Conservation (phyloP, 2,797 vertebrate genomes). For the Onychomys leucogaster region DNA sequence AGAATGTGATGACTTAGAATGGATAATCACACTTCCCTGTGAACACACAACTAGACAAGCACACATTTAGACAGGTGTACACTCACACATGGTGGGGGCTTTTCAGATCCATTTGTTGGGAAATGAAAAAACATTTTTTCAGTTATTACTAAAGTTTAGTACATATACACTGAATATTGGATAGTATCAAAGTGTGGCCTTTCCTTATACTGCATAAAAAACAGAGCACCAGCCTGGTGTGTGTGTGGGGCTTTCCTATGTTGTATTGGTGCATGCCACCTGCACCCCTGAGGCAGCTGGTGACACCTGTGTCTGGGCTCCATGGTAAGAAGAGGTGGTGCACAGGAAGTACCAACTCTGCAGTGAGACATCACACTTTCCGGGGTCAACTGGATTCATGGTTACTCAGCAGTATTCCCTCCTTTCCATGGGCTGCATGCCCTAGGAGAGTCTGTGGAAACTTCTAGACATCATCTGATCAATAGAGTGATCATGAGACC, state of each 20-base stretch:
- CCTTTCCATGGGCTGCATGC: not conserved
- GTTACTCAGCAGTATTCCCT: too few species aligned
- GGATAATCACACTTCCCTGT: not conserved
- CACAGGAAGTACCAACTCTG: not conserved
- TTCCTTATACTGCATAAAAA: not conserved
- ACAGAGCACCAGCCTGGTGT: not conserved
- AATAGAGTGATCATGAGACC: not conserved
- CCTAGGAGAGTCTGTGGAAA: not conserved
- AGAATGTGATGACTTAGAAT: too few species aligned
- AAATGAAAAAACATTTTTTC: not conserved
- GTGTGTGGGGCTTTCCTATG: too few species aligned
- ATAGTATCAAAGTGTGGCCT: too few species aligned
- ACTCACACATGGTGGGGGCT: too few species aligned
- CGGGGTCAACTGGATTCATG: not conserved
- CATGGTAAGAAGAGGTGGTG: too few species aligned
- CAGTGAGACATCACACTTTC: not conserved
- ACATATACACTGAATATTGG: too few species aligned
- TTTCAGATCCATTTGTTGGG: not conserved
- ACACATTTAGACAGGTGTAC: rapidly evolving
- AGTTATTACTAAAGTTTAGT: not conserved
- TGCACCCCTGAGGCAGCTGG: not conserved
- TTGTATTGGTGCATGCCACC: too few species aligned
- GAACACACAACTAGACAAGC: not conserved
- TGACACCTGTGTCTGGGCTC: not conserved
- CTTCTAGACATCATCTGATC: not conserved